Evolutionary conservation across 2,797 vertebrate species (phyloP).

Genomic region (Hoplostethus atlanticus): DNA sequence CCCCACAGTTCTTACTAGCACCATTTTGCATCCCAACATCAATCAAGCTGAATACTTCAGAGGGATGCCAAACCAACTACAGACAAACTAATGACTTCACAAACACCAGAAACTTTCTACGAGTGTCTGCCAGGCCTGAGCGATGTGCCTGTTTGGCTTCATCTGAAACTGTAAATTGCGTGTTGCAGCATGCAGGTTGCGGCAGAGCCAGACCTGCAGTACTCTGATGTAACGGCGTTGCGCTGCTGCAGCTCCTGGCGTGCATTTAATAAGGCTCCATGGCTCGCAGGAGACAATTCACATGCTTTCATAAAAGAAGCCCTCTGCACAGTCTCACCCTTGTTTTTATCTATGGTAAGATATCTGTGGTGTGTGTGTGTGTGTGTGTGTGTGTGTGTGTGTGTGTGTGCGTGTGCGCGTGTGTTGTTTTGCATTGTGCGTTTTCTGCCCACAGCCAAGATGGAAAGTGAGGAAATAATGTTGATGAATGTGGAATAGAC

Average conservation of each 20-base stretch:
- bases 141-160: background rate
- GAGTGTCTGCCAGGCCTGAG: too few species aligned
- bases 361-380: background rate
- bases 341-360: background rate
- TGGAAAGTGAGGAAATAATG: background rate
- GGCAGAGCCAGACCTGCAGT: conserved; percentile 6
- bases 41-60: too few species aligned
- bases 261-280: conserved; percentile 15
- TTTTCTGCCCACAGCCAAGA: background rate
- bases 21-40: too few species aligned
- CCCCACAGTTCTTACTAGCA: too few species aligned
- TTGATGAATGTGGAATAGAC: background rate
- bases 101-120: too few species aligned
- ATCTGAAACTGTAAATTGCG: background rate
- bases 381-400: conserved; percentile 15
- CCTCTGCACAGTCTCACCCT: too few species aligned
- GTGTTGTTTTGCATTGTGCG: background rate
- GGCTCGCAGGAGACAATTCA: conserved; percentile 25
- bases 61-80: too few species aligned
- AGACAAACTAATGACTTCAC: too few species aligned
- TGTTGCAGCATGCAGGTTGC: conserved; percentile 32
- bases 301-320: conserved; percentile 25
- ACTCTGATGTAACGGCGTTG: conserved; percentile 17
- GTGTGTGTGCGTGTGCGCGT: background rate
- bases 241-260: conserved; percentile 14